Base-by-base conservation (phyloP, 2,888 invertebrate species). In the Crocallis elinguaria region DNA sequence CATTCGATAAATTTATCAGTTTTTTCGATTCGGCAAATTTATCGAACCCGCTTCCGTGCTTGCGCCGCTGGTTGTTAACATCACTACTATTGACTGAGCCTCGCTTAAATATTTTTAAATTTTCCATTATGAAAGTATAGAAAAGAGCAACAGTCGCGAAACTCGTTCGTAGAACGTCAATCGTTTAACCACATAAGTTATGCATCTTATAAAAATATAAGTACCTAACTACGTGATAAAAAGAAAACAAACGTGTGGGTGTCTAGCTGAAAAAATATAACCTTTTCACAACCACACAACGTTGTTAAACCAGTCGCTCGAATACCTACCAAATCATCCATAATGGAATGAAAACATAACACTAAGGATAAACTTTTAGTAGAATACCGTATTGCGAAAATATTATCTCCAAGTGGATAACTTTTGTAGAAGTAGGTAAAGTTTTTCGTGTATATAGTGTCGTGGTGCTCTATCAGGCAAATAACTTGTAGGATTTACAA, bases 321-420 rank as follows among this genome's bases (percentile, higher is more conserved):
- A 70, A 71, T 70, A 74, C 72, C 62, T 67, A 62, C 62, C 73
- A 71, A 77, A 81, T 78, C 75, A 72, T 79, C 69, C 69, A 69
- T 82, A 84, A 85, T 83, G 83, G 76, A 84, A 85, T 70, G 74
- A 82, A 81, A 85, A 83, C 75, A 82, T 78, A 73, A 72, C 60
- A 60, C 55, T 49, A 50, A 46, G 51, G 62, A 66, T 67, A 73
- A 77, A 76, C 64, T 76, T 75, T 77, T 69, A 71, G 71, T 59
- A 54, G 55, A 46, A 50, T 55, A 55, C 50, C 61, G 57, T 59
- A 52, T 50, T 27, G 29, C 23, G 6, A 43, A 53, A 48, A 43
- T 48, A 48, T 43, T 32, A 21, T 33, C 36, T 37, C 27, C 12
- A 11, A 48, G 35, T 41, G 35, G 13, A 49, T 38, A 50, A 13